phyloP scores from a whole-genome alignment of 2,888 invertebrate genomes.

The Chirona hameri region DNA sequence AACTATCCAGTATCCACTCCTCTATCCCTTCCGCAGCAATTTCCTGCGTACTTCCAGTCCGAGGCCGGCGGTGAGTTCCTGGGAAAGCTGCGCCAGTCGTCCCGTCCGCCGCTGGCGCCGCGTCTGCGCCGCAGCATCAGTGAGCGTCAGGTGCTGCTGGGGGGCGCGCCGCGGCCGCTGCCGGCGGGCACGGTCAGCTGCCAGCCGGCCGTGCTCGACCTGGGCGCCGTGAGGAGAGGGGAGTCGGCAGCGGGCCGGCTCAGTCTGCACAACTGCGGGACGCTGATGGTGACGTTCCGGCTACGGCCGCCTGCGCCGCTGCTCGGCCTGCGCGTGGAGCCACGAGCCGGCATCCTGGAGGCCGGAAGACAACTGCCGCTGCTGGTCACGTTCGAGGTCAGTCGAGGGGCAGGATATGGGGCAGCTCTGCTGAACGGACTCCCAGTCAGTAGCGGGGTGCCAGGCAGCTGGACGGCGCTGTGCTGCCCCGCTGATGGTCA shows the following conservation, averaged over 20 bases:
- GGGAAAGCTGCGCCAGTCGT: neutral
- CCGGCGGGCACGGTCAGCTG: neutral
- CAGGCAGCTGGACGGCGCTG: no score
- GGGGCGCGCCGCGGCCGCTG: neutral
- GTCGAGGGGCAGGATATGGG: no score
- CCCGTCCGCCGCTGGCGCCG: neutral
- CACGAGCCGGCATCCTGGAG: neutral
- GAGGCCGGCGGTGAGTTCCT: neutral
- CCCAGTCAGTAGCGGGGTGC: no score
- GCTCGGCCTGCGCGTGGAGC: neutral
- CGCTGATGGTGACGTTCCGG: neutral
- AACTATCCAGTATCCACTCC: neutral
- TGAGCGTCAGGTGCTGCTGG: neutral
- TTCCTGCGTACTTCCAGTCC: neutral
- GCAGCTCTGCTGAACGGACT: no score
- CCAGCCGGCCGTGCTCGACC: neutral
- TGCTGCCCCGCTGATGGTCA: no score
- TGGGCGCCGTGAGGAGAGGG: neutral
- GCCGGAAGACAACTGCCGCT: neutral
- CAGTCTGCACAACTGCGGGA: neutral
- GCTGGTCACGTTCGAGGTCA: neutral
- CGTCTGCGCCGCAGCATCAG: neutral
- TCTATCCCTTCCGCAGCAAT: neutral
- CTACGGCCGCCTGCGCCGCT: slow-evolving; percentile 1
- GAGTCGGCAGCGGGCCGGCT: neutral